Conservation (phyloP, 2,797 vertebrate species). For the Falco naumanni region DNA sequence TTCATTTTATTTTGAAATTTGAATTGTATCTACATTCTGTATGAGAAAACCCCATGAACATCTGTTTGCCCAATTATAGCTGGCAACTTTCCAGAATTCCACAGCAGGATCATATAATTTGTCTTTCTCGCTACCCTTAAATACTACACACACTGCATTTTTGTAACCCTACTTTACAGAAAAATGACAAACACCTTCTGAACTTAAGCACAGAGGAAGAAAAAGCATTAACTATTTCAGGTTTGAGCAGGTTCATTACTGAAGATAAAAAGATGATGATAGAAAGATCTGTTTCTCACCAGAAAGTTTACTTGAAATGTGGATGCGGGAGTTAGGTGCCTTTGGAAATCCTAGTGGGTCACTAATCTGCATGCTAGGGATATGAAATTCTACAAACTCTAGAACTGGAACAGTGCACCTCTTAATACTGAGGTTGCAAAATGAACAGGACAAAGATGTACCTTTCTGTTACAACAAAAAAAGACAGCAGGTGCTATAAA, state of each 20-base stretch:
- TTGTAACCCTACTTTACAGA: background rate
- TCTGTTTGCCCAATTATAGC: background rate
- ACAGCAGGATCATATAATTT: background rate
- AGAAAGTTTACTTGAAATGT: background rate
- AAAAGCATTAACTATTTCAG: background rate
- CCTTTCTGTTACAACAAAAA: background rate
- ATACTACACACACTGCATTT: background rate
- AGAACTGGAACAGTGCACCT: background rate
- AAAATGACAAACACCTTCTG: background rate
- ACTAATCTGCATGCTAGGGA: background rate
- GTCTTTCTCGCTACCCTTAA: background rate
- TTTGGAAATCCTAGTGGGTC: background rate
- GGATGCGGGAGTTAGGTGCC: background rate
- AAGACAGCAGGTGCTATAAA: background rate
- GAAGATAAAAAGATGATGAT: background rate
- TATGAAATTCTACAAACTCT: background rate
- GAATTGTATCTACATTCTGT: background rate
- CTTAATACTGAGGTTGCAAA: background rate
- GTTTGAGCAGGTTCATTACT: background rate
- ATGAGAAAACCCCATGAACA: background rate
- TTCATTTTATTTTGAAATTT: background rate
- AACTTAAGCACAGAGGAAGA: background rate
- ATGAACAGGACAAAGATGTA: background rate
- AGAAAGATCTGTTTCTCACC: background rate
- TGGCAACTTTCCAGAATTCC: background rate